Evolutionary conservation across 2,113 vertebrate genomes (phyloP).

Genomic region (Scatophagus argus): DNA sequence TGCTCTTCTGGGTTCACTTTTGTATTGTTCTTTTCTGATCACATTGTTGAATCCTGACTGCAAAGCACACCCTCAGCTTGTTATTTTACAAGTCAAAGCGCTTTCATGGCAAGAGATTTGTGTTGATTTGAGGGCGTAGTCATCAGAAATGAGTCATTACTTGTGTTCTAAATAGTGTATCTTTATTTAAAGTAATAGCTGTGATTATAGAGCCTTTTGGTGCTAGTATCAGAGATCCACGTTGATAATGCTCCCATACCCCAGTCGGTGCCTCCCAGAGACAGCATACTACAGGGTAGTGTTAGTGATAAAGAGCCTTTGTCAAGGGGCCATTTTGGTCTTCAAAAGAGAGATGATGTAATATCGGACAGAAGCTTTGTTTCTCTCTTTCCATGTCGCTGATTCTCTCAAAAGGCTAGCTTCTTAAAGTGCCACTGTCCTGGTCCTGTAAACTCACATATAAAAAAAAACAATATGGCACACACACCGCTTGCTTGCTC

Average conservation of each 20-base stretch:
- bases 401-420: slow-evolving; percentile 52
- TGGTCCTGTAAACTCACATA: neutral
- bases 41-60: neutral
- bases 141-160: slow-evolving; percentile 18
- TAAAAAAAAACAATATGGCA: neutral
- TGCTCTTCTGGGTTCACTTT: neutral
- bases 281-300: slow-evolving; percentile 41
- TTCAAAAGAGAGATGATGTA: slow-evolving; percentile 75
- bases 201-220: slow-evolving; percentile 14
- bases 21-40: neutral
- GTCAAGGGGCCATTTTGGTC: slow-evolving; percentile 67
- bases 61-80: neutral
- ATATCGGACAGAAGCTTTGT: slow-evolving; percentile 59
- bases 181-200: slow-evolving; percentile 11
- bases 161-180: neutral
- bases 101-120: neutral
- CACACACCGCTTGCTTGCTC: neutral
- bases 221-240: slow-evolving; percentile 21
- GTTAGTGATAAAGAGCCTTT: slow-evolving; percentile 74
- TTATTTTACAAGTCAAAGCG: neutral
- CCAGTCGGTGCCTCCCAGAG: slow-evolving; percentile 62
- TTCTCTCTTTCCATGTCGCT: slow-evolving; percentile 37
- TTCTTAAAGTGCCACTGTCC: slow-evolving; percentile 48
- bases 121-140: neutral
- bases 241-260: slow-evolving; percentile 49